Base-by-base conservation (phyloP, 92 coral and sea anemone species). In the Diadumene lineata region DNA sequence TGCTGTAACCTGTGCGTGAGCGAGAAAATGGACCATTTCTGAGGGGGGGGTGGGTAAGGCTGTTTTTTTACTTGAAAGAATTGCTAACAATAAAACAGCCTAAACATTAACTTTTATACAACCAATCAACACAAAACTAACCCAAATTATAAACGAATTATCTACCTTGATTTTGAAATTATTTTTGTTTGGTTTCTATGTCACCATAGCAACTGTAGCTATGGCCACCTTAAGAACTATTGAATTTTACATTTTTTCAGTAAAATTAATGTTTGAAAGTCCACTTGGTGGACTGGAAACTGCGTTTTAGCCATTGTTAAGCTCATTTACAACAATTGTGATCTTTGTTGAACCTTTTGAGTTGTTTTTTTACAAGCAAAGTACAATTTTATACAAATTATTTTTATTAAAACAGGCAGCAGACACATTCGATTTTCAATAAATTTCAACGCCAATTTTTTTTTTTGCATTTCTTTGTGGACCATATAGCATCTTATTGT, bases 1-100 rank as follows among this genome's bases (percentile, higher is more conserved):
- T 56, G 43, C 53, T 53, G 77, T 50, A 56, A 72, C 77, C 77
- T 72, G 77, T 72, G 77, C 68, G 21, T 72, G 31, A 72, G 64
- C 46, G 43, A 72, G 64, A 50, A 24, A 72, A 21, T 7, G 3
- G 50, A 34, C 64, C 28, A 24, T 48, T 48, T 72, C 31, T 72
- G 64, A 51, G 77, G 63, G 77, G n/a, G 63, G 77, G 63, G 26
- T 17, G 63, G 77, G 64, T 34, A 18, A 67, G 50, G 67, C 28
- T 28, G 22, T 56, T 53, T 50, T 72, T 72, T 57, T n/a, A 23
- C 23, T 55, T 19, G 17, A 51, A 53, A 15, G 34, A 24, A 22
- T 4, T 30, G 48, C 66, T 56, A 50, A 21, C 66, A 48, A n/a
- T 24, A 30, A 15, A 72, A 18, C 53, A 27, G 56, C 30, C 16